A percentile compares a stretch with the other conserved stretches of the same genome.
phyloP scores from a whole-genome alignment of 2,888 invertebrate genomes.

The Willowsia nigromaculata region DNA sequence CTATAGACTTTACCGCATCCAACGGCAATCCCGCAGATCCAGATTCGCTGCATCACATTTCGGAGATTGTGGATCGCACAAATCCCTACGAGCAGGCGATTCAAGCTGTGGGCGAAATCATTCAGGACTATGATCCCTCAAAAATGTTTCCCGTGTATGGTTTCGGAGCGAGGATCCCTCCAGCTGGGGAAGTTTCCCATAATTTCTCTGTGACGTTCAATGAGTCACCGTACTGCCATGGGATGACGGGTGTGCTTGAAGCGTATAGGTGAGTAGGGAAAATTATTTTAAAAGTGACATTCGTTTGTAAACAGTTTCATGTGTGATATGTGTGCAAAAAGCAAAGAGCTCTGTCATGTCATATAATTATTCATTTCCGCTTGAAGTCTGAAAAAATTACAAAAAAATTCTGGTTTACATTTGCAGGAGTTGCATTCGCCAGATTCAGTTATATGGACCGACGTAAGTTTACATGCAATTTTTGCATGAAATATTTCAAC shows the following conservation, averaged over 20 bases:
- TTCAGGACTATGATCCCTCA: slow-evolving; percentile 82
- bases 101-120: slow-evolving; percentile 80
- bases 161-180: slow-evolving; percentile 80
- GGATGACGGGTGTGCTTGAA: slow-evolving; percentile 80
- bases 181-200: slow-evolving; percentile 80
- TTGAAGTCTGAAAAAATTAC: not conserved
- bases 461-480: slow-evolving; percentile 79
- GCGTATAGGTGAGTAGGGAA: slow-evolving; percentile 74
- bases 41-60: slow-evolving; percentile 73
- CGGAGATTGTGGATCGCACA: slow-evolving; percentile 60
- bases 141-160: slow-evolving; percentile 81
- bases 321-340: not conserved
- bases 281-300: not conserved
- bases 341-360: slow-evolving; percentile 9
- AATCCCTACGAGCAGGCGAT: slow-evolving; percentile 76
- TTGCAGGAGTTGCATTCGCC: slow-evolving; percentile 81
- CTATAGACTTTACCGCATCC: slow-evolving; percentile 81
- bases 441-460: slow-evolving; percentile 83
- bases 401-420: not conserved
- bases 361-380: slow-evolving; percentile 10
- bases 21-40: slow-evolving; percentile 72
- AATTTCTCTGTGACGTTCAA: slow-evolving; percentile 82
- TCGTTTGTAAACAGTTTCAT: not conserved
- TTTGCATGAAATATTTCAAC: not conserved
- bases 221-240: slow-evolving; percentile 82